These are phyloP conservation scores for Eleginops maclovinus DNA, from an alignment of 2,113 vertebrate genomes.

Conservation along the genomic window DNA sequence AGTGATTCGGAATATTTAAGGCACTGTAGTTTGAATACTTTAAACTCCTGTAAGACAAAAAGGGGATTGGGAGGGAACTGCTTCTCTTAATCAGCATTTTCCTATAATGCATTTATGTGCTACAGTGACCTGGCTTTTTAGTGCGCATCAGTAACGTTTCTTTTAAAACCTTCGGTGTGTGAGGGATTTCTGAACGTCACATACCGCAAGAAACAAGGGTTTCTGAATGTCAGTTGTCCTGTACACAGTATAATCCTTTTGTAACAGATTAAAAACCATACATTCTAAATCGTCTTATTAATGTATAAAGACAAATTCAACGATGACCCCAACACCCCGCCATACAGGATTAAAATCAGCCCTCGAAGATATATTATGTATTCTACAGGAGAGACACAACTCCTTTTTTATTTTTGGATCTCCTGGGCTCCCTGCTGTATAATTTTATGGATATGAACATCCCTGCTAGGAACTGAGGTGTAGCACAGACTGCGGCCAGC, in stretches of 20 bases:
- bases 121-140: constrained; percentile 6
- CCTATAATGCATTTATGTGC: constrained; percentile 6
- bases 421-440: constrained; percentile 33
- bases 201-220: not conserved
- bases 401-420: constrained; percentile 9
- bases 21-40: constrained; percentile 42
- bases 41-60: not conserved
- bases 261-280: constrained; percentile 51
- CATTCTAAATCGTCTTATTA: not conserved
- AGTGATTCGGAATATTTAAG: constrained; percentile 41
- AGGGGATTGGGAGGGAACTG: not conserved
- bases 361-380: not conserved
- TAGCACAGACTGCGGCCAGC: constrained; percentile 14
- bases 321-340: constrained; percentile 9
- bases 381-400: not conserved
- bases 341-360: not conserved
- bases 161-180: not conserved
- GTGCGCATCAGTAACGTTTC: not conserved
- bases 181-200: constrained; percentile 7
- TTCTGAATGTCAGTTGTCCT: constrained; percentile 28
- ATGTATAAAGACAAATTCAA: not conserved
- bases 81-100: not conserved
- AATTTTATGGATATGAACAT: constrained; percentile 11
- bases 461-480: not conserved
- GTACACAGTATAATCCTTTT: constrained; percentile 15